Evolutionary conservation across 2,797 vertebrate genomes (phyloP).

Genomic region (Danionella dracula): DNA sequence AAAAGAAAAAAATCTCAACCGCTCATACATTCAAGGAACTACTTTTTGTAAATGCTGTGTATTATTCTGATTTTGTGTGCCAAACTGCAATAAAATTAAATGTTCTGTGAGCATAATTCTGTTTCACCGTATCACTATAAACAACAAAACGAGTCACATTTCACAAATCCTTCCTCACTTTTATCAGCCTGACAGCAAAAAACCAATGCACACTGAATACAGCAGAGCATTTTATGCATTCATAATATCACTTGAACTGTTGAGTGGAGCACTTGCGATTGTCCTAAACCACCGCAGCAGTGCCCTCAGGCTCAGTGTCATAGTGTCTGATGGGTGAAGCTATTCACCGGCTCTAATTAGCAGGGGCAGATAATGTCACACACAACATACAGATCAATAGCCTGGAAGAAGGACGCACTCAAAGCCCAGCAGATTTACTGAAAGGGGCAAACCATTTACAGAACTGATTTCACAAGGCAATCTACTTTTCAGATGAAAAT

Average conservation of each 20-base stretch:
- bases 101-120: too few species aligned
- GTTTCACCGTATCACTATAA: too few species aligned
- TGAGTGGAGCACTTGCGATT: background rate
- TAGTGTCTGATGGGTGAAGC: constrained; percentile 23
- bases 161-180: too few species aligned
- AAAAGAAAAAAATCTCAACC: too few species aligned
- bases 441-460: background rate
- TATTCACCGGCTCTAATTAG: constrained; percentile 40
- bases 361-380: constrained; percentile 48
- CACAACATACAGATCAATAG: constrained; percentile 43
- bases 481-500: background rate
- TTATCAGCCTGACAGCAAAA: background rate
- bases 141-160: too few species aligned
- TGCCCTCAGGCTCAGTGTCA: constrained; percentile 17
- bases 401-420: constrained; percentile 30
- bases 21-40: too few species aligned
- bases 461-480: background rate
- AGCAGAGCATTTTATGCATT: background rate
- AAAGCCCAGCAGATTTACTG: constrained; percentile 28
- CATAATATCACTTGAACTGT: background rate
- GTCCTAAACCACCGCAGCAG: background rate
- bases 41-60: too few species aligned
- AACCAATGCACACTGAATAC: background rate
- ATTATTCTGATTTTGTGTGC: too few species aligned
- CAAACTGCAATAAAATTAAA: too few species aligned